Conservation (phyloP, 1,140 invertebrate species). For the Caenorhabditis briggsae region DNA sequence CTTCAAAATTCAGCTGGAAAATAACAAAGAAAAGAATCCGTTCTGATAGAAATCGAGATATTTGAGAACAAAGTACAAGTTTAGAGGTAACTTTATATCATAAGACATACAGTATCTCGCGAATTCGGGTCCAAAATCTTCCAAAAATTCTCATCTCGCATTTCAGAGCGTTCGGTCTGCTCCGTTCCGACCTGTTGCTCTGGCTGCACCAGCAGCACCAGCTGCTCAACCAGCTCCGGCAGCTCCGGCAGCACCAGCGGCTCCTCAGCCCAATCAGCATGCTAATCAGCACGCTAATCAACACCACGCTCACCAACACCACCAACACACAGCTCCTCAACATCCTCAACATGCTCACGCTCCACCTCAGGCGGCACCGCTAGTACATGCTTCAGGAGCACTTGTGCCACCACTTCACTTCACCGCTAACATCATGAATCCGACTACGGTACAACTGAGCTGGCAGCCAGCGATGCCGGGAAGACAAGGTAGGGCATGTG, state of each 20-base stretch:
- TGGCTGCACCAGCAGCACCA: not conserved
- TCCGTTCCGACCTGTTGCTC: not conserved
- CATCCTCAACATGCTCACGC: not conserved
- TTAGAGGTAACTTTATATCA: too few species aligned
- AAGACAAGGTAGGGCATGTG: constrained; percentile 46
- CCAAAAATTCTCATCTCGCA: not conserved
- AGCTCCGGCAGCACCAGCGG: not conserved
- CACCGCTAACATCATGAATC: constrained; percentile 71
- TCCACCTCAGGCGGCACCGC: not conserved
- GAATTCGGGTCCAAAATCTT: too few species aligned
- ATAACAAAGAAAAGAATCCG: too few species aligned
- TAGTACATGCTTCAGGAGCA: constrained; percentile 56
- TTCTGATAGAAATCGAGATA: too few species aligned
- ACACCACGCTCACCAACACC: not conserved
- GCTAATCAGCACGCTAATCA: not conserved
- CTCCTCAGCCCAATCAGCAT: constrained; percentile 3
- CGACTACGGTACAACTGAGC: constrained; percentile 69
- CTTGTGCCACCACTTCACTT: constrained; percentile 74
- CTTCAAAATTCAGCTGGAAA: too few species aligned
- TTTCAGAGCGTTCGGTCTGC: constrained; percentile 37
- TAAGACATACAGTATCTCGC: too few species aligned
- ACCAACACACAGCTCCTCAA: not conserved
- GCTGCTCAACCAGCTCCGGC: not conserved
- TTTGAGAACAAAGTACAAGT: too few species aligned
- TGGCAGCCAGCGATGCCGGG: constrained; percentile 65